phyloP scores from a whole-genome alignment of 1,140 invertebrate species.

The Acromyrmex echinatior region DNA sequence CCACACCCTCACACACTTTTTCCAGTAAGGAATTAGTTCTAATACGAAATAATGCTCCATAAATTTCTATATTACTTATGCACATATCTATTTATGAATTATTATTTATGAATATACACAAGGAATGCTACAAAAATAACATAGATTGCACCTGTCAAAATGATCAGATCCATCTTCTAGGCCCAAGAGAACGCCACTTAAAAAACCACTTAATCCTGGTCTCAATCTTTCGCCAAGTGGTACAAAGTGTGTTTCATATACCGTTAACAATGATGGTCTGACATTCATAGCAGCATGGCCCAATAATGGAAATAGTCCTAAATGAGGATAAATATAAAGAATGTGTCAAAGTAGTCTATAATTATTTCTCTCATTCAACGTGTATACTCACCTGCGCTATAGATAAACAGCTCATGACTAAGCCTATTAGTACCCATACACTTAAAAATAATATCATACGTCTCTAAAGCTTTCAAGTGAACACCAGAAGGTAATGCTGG shows the following conservation, averaged over 20 bases:
- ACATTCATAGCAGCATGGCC: constrained; percentile 97
- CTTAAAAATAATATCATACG: constrained; percentile 97
- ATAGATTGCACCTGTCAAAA: constrained; percentile 90
- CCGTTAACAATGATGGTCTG: constrained; percentile 92
- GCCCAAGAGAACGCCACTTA: constrained; percentile 94
- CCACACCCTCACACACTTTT: constrained; percentile 94
- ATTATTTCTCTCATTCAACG: constrained; percentile 6
- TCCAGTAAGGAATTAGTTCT: constrained; percentile 93
- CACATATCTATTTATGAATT: neutral
- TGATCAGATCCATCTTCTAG: constrained; percentile 97
- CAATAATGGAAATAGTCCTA: constrained; percentile 96
- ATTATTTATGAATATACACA: neutral
- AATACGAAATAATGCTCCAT: constrained; percentile 67
- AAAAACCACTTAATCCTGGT: constrained; percentile 95
- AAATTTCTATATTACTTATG: constrained; percentile 45
- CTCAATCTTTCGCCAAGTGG: constrained; percentile 93
- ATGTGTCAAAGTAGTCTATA: constrained; percentile 25
- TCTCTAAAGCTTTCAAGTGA: constrained; percentile 97
- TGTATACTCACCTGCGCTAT: constrained; percentile 90
- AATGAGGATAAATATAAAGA: constrained; percentile 64
- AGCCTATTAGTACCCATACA: constrained; percentile 95
- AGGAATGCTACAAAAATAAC: neutral
- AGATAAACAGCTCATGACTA: constrained; percentile 95
- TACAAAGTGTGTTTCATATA: constrained; percentile 97
- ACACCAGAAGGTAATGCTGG: constrained; percentile 96